Percentiles rank a stretch among this genome's conserved stretches.
Evolutionary conservation across 2,113 vertebrate species (phyloP).

Genomic region (Odocoileus virginianus): DNA sequence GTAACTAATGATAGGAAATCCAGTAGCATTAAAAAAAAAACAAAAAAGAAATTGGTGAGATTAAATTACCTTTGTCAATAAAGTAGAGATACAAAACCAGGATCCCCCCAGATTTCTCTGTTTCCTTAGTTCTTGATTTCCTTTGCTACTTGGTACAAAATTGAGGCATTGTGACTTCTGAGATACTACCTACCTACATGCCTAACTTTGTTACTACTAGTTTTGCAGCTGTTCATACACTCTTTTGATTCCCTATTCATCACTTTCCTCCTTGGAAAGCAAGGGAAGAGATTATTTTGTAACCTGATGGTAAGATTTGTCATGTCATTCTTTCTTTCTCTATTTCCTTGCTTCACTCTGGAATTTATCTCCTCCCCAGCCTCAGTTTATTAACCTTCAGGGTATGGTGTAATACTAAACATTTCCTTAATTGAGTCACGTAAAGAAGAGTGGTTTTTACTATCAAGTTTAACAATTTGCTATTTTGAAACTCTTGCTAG

Average conservation of each 20-base stretch:
- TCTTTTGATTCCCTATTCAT: not conserved
- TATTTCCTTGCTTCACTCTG: conserved; percentile 27
- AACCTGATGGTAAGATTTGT: not conserved
- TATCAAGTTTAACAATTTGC: not conserved
- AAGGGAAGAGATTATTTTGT: not conserved
- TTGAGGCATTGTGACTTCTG: not conserved
- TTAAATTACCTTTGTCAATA: not conserved
- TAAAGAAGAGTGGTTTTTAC: not conserved
- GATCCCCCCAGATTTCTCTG: not conserved
- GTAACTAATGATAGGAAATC: not conserved
- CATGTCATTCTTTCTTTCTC: conserved; percentile 25
- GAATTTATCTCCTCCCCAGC: conserved; percentile 5
- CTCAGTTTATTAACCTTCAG: conserved; percentile 6
- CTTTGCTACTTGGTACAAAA: not conserved
- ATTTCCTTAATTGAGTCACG: not conserved
- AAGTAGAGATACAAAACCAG: not conserved
- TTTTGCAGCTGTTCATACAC: not conserved
- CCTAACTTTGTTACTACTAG: not conserved
- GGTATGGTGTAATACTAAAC: not conserved
- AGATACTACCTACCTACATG: not conserved
- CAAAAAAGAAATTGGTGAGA: not conserved
- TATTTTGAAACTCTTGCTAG: not conserved
- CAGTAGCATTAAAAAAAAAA: not conserved
- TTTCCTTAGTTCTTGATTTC: conserved; percentile 2
- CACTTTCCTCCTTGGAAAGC: not conserved